These are phyloP conservation scores for Platycnemis pennipes DNA, from an alignment of 2,888 invertebrate species.

Conservation along the genomic window DNA sequence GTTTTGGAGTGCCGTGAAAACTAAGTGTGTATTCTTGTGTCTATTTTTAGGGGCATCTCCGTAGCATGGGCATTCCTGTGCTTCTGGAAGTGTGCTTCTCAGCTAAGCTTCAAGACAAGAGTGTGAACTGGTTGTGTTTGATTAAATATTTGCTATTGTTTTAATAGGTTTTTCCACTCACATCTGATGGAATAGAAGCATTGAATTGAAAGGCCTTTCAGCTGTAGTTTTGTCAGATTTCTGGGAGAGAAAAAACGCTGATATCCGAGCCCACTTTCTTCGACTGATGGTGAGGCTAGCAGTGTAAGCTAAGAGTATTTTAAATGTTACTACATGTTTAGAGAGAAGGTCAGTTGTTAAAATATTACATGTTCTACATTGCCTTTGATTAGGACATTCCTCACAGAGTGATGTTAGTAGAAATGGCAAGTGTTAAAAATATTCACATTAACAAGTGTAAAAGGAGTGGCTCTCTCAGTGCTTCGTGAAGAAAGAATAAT, in stretches of 20 bases:
- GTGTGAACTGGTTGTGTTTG: background rate
- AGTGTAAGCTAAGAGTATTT: too few species aligned
- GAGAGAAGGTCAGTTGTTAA: too few species aligned
- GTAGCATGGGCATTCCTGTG: slow-evolving; percentile 46
- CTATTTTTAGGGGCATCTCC: slow-evolving; percentile 52
- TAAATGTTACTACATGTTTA: too few species aligned
- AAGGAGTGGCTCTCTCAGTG: too few species aligned
- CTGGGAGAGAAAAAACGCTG: background rate
- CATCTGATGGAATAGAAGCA: background rate
- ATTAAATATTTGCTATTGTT: background rate
- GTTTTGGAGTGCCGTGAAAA: background rate
- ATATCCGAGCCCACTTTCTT: too few species aligned
- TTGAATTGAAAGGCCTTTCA: background rate
- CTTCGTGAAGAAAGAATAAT: too few species aligned
- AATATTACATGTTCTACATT: too few species aligned
- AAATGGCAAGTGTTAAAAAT: too few species aligned
- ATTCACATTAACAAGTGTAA: too few species aligned
- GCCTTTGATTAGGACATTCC: too few species aligned
- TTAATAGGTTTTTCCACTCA: background rate
- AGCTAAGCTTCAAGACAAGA: slow-evolving; percentile 40
- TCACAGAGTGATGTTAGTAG: too few species aligned
- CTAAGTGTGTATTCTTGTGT: slow-evolving; percentile 14
- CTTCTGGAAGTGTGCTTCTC: slow-evolving; percentile 13
- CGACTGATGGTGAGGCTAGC: too few species aligned
- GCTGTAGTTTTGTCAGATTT: background rate